Evolutionary conservation across 2,113 vertebrate genomes (phyloP).

Genomic region (Dolichotis patagonum): DNA sequence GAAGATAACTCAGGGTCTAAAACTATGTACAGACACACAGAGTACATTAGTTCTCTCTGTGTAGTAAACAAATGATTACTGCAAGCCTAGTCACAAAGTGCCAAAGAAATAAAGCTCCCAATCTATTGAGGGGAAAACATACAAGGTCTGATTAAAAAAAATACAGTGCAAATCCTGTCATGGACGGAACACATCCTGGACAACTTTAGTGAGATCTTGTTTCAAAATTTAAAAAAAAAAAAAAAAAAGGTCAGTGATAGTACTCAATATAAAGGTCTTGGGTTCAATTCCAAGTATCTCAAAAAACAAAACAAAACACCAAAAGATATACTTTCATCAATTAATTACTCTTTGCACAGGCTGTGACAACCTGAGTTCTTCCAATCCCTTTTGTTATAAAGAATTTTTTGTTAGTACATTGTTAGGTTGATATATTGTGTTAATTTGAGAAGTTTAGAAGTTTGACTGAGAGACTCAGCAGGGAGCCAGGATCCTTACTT

Average conservation of each 20-base stretch:
- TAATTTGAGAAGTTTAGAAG: no score
- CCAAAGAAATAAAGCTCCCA: neutral
- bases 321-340: neutral
- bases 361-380: constrained; percentile 8
- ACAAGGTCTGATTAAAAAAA: neutral
- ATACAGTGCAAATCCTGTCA: neutral
- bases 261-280: neutral
- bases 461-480: no score
- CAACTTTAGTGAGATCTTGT: neutral
- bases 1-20: neutral
- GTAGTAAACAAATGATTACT: neutral
- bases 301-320: neutral
- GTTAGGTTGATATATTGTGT: no score
- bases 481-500: no score
- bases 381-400: neutral
- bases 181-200: neutral
- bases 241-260: neutral
- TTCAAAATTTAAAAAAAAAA: neutral
- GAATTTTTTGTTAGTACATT: neutral
- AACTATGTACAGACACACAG: neutral
- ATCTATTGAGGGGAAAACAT: neutral
- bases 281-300: neutral
- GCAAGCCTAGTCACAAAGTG: neutral
- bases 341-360: neutral
- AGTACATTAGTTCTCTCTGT: neutral